Percentiles rank a stretch among this genome's conserved stretches.
Conservation (phyloP, 1,140 invertebrate genomes). For the Calephelis nemesis region DNA sequence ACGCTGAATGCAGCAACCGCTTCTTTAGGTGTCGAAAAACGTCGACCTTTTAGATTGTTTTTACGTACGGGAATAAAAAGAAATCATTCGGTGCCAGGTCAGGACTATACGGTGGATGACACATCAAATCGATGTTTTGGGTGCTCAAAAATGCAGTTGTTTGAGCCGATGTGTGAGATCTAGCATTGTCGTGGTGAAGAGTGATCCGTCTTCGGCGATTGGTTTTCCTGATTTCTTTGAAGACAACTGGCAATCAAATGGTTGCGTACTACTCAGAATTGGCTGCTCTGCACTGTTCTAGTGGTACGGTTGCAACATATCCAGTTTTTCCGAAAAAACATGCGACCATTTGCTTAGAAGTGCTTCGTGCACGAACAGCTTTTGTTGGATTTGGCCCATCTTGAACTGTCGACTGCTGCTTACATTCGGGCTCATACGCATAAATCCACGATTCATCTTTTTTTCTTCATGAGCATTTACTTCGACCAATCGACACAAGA, state of each 20-base stretch:
- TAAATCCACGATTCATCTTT: conserved; percentile 33
- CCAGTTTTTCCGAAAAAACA: conserved; percentile 38
- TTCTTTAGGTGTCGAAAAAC: conserved; percentile 17
- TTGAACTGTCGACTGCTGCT: conserved; percentile 43
- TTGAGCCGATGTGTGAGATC: background rate
- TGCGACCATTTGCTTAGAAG: conserved; percentile 21
- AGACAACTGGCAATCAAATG: conserved; percentile 25
- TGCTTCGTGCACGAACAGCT: conserved; percentile 37
- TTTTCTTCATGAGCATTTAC: too few relatives aligned
- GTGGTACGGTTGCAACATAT: conserved; percentile 35
- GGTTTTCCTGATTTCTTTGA: conserved; percentile 20
- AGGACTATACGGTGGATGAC: too few relatives aligned
- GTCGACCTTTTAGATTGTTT: background rate
- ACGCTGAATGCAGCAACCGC: conserved; percentile 44
- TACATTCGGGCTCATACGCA: conserved; percentile 27
- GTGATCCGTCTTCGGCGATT: conserved; percentile 5
- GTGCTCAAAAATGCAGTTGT: conserved; percentile 12
- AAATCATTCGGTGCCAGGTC: conserved; percentile 6
- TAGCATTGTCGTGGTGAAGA: background rate
- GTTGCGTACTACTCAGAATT: conserved; percentile 39
- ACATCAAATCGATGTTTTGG: too few relatives aligned
- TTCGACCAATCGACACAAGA: too few relatives aligned
- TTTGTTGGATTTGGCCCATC: conserved; percentile 52
- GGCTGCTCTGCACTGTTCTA: conserved; percentile 22
- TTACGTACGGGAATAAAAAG: background rate